phyloP scores from a whole-genome alignment of 2,888 invertebrate species.

The Antheraea yamamai region DNA sequence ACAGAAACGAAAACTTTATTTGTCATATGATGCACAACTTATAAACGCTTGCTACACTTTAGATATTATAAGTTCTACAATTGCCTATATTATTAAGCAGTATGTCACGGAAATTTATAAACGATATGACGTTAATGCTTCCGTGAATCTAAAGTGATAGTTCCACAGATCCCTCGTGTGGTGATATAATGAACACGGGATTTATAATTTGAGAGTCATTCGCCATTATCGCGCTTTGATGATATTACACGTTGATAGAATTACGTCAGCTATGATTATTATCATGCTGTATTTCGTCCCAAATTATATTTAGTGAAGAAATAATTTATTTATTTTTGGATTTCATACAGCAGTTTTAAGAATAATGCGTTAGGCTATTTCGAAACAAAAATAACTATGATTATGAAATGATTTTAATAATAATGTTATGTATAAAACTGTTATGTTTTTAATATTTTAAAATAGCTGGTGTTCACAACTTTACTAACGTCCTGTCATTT shows the following conservation, averaged over 20 bases:
- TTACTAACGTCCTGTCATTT: too few species aligned
- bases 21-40: not conserved
- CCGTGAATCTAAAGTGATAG: conserved; percentile 20
- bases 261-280: too few species aligned
- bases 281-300: not conserved
- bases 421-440: too few species aligned
- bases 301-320: not conserved
- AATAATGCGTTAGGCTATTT: too few species aligned
- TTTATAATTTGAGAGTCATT: conserved; percentile 21
- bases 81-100: not conserved
- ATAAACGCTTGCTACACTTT: not conserved
- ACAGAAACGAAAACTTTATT: not conserved
- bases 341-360: too few species aligned
- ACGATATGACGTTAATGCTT: conserved; percentile 14
- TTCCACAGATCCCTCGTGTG: conserved; percentile 10
- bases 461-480: too few species aligned
- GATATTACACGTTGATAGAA: conserved; percentile 7
- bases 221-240: conserved; percentile 3
- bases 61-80: not conserved
- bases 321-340: not conserved
- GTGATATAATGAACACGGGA: conserved; percentile 12
- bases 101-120: conserved; percentile 19
- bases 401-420: too few species aligned
- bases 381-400: too few species aligned
- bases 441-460: too few species aligned